These are phyloP conservation scores for Himalopsyche tibetana DNA, from an alignment of 2,888 invertebrate species.

Conservation along the genomic window DNA sequence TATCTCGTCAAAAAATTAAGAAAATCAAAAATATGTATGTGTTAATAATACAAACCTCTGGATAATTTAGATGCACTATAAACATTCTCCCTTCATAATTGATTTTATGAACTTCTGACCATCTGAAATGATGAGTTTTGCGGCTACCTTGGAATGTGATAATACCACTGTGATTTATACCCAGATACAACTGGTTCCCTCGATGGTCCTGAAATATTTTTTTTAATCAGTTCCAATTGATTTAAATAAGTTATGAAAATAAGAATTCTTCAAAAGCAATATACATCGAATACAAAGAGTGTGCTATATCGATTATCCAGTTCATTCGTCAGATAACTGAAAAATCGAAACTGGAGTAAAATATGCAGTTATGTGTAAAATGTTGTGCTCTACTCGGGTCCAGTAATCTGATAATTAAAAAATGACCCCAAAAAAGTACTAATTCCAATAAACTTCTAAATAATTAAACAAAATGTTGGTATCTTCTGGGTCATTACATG, in stretches of 20 bases:
- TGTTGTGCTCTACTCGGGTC: no score
- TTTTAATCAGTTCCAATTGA: no score
- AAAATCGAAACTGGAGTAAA: no score
- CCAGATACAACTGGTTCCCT: slow-evolving; percentile 93
- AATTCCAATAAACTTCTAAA: no score
- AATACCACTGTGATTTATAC: slow-evolving; percentile 96
- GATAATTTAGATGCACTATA: slow-evolving; percentile 94
- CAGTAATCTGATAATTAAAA: no score
- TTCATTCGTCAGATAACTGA: no score
- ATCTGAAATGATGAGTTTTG: slow-evolving; percentile 96
- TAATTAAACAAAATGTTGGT: no score
- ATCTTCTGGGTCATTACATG: no score
- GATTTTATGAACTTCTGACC: slow-evolving; percentile 96
- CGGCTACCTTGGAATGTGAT: slow-evolving; percentile 95
- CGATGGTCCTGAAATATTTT: slow-evolving; percentile 86
- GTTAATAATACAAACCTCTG: slow-evolving; percentile 82
- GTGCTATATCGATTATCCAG: not conserved
- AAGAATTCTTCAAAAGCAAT: not conserved
- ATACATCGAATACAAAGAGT: not conserved
- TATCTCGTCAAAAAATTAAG: slow-evolving; percentile 43
- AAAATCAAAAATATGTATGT: no score
- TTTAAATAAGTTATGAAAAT: no score
- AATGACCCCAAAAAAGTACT: no score
- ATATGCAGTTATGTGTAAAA: no score
- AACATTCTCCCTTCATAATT: slow-evolving; percentile 99